Evolutionary conservation across 2,797 vertebrate genomes (phyloP).

Genomic region (Notolabrus celidotus): DNA sequence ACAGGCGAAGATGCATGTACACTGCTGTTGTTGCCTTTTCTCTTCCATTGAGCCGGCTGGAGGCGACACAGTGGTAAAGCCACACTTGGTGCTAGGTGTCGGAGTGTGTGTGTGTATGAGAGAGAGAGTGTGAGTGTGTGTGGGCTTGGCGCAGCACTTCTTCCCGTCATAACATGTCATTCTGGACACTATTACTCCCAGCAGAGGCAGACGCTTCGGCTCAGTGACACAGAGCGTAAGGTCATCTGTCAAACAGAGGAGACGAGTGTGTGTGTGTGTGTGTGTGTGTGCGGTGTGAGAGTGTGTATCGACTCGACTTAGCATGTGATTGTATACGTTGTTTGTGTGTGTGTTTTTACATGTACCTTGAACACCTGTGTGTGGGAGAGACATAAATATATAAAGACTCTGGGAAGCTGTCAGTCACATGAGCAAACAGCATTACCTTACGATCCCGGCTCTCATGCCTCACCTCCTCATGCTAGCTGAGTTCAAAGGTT

Average conservation of each 20-base stretch:
- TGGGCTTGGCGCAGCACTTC: conserved; percentile 25
- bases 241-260: conserved; percentile 74
- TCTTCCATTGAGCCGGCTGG: too few relatives aligned
- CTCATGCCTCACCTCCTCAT: conserved; percentile 68
- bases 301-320: conserved; percentile 7
- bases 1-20: too few relatives aligned
- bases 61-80: too few relatives aligned
- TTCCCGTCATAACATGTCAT: conserved; percentile 74
- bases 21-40: too few relatives aligned
- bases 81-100: conserved; percentile 1
- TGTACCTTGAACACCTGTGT: neutral
- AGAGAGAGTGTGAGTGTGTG: conserved; percentile 14
- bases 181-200: conserved; percentile 70
- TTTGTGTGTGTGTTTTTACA: conserved; percentile 27
- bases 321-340: neutral
- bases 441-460: conserved; percentile 60
- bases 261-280: conserved; percentile 23
- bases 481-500: conserved; percentile 73
- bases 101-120: neutral
- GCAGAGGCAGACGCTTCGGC: conserved; percentile 64
- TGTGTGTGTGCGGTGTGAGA: conserved; percentile 1
- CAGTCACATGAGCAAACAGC: conserved; percentile 54
- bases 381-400: neutral
- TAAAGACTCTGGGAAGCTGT: conserved; percentile 55
- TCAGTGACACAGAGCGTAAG: conserved; percentile 67